Conservation (phyloP, 2,113 vertebrate species). For the Tympanuchus pallidicinctus region DNA sequence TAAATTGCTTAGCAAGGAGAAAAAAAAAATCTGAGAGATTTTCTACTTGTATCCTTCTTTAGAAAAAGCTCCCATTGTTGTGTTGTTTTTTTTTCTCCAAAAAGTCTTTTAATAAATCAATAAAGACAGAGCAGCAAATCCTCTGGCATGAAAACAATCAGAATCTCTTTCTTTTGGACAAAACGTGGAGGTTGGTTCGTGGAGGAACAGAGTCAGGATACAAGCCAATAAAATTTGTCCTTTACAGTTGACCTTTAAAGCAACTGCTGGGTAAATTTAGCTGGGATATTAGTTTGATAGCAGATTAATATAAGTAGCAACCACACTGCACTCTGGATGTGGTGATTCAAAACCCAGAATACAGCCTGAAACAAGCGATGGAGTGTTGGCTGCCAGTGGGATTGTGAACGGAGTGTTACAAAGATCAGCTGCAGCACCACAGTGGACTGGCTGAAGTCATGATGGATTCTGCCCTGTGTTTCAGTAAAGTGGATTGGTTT, state of each 20-base stretch:
- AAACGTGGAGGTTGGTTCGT: background rate
- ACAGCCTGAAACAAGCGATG: background rate
- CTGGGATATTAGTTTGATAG: constrained; percentile 27
- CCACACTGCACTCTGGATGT: background rate
- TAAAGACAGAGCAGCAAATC: constrained; percentile 28
- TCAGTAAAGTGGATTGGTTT: background rate
- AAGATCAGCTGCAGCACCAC: background rate
- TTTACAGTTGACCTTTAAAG: constrained; percentile 60
- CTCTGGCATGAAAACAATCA: constrained; percentile 21
- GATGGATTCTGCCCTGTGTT: background rate
- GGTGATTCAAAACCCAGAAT: background rate
- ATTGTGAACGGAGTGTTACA: background rate
- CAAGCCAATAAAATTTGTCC: constrained; percentile 42
- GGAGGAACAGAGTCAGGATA: background rate
- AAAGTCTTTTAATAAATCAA: constrained; percentile 14
- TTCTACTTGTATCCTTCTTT: background rate
- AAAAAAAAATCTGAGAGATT: background rate
- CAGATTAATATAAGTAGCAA: background rate
- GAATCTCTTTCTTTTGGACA: constrained; percentile 25
- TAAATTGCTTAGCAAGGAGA: background rate
- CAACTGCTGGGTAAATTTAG: constrained; percentile 26
- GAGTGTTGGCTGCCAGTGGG: background rate
- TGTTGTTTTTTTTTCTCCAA: background rate
- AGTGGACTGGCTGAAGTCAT: background rate
- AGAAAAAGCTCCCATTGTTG: background rate